phyloP scores from a whole-genome alignment of 2,888 invertebrate genomes.

The Spodoptera exigua region DNA sequence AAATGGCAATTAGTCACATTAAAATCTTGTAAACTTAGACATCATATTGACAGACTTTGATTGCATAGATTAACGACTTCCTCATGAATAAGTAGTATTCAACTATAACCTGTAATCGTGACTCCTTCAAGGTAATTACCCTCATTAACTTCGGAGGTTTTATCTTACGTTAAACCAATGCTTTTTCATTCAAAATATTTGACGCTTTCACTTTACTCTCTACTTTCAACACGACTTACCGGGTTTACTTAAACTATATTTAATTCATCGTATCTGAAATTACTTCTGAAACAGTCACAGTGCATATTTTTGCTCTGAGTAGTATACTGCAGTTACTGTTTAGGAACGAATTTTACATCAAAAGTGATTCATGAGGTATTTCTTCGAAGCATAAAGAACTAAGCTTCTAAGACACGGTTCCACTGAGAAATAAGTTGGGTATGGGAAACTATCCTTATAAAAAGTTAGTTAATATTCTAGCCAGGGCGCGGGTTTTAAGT shows the following conservation, averaged over 20 bases:
- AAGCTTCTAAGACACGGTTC: background rate
- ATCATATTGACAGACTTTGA: background rate
- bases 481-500: slow-evolving; percentile 29
- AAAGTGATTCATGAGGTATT: slow-evolving; percentile 17
- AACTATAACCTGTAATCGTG: background rate
- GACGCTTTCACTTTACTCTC: slow-evolving; percentile 35
- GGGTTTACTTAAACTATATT: slow-evolving; percentile 24
- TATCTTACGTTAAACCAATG: slow-evolving; percentile 6
- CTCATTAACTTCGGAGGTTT: slow-evolving; percentile 9
- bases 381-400: slow-evolving; percentile 8
- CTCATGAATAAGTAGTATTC: background rate
- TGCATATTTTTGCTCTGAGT: slow-evolving; percentile 20
- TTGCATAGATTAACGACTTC: background rate
- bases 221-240: slow-evolving; percentile 11
- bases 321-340: slow-evolving; percentile 1
- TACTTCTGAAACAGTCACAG: slow-evolving; percentile 13
- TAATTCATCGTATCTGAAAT: slow-evolving; percentile 14
- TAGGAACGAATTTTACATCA: background rate
- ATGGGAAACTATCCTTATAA: slow-evolving; percentile 20
- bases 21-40: no score
- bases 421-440: background rate
- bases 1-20: no score
- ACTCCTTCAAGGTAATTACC: slow-evolving; percentile 6
- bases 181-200: slow-evolving; percentile 24
- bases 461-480: slow-evolving; percentile 41